Conservation (phyloP, 2,888 invertebrate species). For the Drosophila histrio region DNA sequence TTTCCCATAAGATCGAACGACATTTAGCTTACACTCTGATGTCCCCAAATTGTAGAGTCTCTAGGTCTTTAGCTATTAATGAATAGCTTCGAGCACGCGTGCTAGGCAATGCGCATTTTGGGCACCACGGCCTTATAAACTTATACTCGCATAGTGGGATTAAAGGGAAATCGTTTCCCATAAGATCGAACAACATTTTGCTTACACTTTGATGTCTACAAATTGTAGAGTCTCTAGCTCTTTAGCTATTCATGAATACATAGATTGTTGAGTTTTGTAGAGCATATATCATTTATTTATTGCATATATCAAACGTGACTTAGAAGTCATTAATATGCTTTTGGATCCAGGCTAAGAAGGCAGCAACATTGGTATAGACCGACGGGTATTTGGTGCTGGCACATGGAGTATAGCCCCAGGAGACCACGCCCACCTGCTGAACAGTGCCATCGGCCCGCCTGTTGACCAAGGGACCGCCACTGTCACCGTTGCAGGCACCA, state of each 20-base stretch:
- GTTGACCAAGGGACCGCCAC: constrained; percentile 81
- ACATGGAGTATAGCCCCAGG: constrained; percentile 85
- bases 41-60: too few relatives aligned
- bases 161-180: too few relatives aligned
- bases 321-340: constrained; percentile 31
- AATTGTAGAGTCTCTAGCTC: too few relatives aligned
- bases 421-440: constrained; percentile 84
- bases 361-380: constrained; percentile 82
- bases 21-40: too few relatives aligned
- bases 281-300: constrained; percentile 18
- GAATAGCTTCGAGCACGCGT: too few relatives aligned
- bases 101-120: too few relatives aligned
- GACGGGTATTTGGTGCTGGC: constrained; percentile 82
- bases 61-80: too few relatives aligned
- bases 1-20: too few relatives aligned
- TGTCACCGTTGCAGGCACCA: constrained; percentile 84
- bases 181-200: too few relatives aligned
- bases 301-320: background rate
- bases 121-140: too few relatives aligned
- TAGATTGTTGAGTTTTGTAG: background rate
- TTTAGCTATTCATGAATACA: background rate
- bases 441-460: constrained; percentile 9
- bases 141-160: too few relatives aligned
- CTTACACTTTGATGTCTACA: too few relatives aligned
- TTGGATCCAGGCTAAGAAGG: constrained; percentile 80